These are phyloP conservation scores for Zaprionus davidi DNA, from an alignment of 1,140 invertebrate genomes.

Conservation along the genomic window DNA sequence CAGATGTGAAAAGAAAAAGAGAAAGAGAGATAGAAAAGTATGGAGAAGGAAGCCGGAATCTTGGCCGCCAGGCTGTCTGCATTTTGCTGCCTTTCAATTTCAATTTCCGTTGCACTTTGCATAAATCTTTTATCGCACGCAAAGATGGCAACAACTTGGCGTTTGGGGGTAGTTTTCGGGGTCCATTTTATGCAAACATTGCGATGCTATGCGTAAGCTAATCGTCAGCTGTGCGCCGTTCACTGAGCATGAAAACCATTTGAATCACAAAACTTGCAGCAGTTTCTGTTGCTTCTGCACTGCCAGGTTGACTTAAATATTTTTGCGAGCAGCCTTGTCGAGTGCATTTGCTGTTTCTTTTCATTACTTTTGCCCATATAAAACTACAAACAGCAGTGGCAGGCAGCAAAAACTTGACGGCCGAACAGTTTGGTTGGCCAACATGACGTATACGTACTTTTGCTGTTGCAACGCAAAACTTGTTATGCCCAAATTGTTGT, in stretches of 20 bases:
- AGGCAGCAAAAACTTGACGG: conserved; percentile 30
- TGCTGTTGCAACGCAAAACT: conserved; percentile 36
- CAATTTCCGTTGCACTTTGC: conserved; percentile 75
- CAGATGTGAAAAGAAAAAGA: neutral
- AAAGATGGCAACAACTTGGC: conserved; percentile 55
- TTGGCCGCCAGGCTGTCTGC: conserved; percentile 26
- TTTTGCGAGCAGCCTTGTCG: conserved; percentile 21
- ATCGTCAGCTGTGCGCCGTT: conserved; percentile 57
- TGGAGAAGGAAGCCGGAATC: neutral
- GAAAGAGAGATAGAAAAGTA: neutral
- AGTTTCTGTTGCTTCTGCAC: neutral
- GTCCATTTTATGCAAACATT: conserved; percentile 38
- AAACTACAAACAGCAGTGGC: conserved; percentile 2
- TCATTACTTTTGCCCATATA: conserved; percentile 29
- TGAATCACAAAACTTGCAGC: conserved; percentile 29
- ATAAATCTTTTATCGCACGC: conserved; percentile 69
- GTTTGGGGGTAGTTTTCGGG: conserved; percentile 18
- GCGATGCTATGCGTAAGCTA: conserved; percentile 45
- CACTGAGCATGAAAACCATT: conserved; percentile 57
- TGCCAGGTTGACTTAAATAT: conserved; percentile 38
- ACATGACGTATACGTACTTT: conserved; percentile 35
- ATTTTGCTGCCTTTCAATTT: conserved; percentile 57
- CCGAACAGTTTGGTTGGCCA: conserved; percentile 36
- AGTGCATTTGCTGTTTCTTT: conserved; percentile 42
- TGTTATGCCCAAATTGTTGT: conserved; percentile 49